These are phyloP conservation scores for Nerophis lumbriciformis DNA, from an alignment of 2,113 vertebrate species.

Conservation along the genomic window DNA sequence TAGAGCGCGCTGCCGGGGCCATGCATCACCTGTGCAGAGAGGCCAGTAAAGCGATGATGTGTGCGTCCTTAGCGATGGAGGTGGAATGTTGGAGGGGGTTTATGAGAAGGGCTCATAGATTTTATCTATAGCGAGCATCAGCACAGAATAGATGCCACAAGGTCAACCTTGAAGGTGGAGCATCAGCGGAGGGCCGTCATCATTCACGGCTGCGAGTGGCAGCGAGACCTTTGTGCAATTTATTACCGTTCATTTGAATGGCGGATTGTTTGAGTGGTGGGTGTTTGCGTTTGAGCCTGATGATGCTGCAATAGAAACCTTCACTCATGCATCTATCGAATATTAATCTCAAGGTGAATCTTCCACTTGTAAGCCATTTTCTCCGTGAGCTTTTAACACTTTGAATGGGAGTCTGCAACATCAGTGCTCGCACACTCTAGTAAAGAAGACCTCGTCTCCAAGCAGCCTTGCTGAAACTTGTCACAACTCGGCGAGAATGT, in stretches of 20 bases:
- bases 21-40: slow-evolving; percentile 65
- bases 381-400: too few species aligned
- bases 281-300: background rate
- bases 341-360: too few species aligned
- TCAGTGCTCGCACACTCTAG: background rate
- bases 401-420: too few species aligned
- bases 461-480: background rate
- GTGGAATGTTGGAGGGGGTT: background rate
- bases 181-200: slow-evolving; percentile 48
- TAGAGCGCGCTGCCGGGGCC: slow-evolving; percentile 54
- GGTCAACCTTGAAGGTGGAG: slow-evolving; percentile 62
- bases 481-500: background rate
- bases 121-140: slow-evolving; percentile 63
- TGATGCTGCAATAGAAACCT: slow-evolving; percentile 2
- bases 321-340: background rate
- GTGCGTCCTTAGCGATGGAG: slow-evolving; percentile 58
- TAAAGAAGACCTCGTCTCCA: background rate
- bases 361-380: too few species aligned
- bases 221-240: slow-evolving; percentile 31
- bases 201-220: slow-evolving; percentile 41
- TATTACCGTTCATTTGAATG: slow-evolving; percentile 9
- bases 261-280: background rate
- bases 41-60: slow-evolving; percentile 63
- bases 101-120: slow-evolving; percentile 47
- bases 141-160: slow-evolving; percentile 51